phyloP scores from a whole-genome alignment of 2,113 vertebrate genomes.

The Anolis sagrei region DNA sequence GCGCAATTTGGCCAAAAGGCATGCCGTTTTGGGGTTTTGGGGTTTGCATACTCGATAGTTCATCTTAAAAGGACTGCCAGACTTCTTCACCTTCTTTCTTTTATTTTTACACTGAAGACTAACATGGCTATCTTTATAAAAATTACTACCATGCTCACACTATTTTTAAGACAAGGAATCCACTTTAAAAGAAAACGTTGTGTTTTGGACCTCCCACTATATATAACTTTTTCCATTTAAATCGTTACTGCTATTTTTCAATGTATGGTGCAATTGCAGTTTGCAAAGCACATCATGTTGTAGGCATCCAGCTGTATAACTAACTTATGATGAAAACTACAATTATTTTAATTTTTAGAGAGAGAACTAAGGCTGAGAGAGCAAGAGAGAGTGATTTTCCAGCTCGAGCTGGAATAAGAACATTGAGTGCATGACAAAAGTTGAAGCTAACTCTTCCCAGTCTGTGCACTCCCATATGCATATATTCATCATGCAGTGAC shows the following conservation, averaged over 20 bases:
- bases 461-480: not conserved
- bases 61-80: too few relatives aligned
- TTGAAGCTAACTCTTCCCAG: not conserved
- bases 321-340: not conserved
- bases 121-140: too few relatives aligned
- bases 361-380: not conserved
- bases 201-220: not conserved
- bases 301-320: not conserved
- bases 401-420: not conserved
- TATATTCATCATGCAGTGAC: not conserved
- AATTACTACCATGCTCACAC: not conserved
- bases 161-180: slow-evolving; percentile 15
- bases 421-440: not conserved
- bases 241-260: not conserved
- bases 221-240: not conserved
- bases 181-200: not conserved
- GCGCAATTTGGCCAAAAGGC: too few relatives aligned
- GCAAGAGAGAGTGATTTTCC: not conserved
- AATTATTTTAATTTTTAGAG: not conserved
- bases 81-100: too few relatives aligned
- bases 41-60: too few relatives aligned
- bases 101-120: too few relatives aligned
- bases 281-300: not conserved
- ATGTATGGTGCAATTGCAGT: not conserved
- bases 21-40: too few relatives aligned